Percentiles rank a stretch among this genome's conserved stretches.
Conservation (phyloP, 2,113 vertebrate species). For the Amphiprion ocellaris region DNA sequence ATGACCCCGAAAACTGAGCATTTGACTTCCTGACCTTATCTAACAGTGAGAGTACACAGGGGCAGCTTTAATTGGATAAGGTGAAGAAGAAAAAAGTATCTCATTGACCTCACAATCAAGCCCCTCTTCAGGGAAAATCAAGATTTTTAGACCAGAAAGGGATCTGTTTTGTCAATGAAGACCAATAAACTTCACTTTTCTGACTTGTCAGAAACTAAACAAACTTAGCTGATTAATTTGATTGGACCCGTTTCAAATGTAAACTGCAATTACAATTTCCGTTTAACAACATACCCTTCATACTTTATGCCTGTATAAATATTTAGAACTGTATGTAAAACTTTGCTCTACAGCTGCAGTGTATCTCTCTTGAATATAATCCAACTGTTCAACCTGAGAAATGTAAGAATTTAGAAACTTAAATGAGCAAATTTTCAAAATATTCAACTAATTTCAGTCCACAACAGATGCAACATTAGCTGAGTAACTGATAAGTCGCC, state of each 20-base stretch:
- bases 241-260: background rate
- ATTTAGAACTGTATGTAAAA: no score
- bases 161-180: slow-evolving; percentile 4
- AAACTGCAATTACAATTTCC: background rate
- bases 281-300: slow-evolving; percentile 8
- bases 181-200: slow-evolving; percentile 14
- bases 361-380: no score
- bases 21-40: slow-evolving; percentile 71
- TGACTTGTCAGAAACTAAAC: slow-evolving; percentile 20
- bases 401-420: no score
- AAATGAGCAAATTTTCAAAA: no score
- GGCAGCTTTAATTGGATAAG: slow-evolving; percentile 55
- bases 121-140: background rate
- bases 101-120: slow-evolving; percentile 37
- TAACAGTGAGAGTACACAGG: slow-evolving; percentile 40
- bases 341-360: no score
- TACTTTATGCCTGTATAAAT: background rate
- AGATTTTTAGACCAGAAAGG: background rate
- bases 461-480: no score
- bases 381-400: no score
- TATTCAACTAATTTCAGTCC: no score
- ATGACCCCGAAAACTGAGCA: slow-evolving; percentile 41
- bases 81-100: slow-evolving; percentile 37
- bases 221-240: background rate
- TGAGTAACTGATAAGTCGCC: no score